Evolutionary conservation across 1,140 invertebrate genomes (phyloP).

Genomic region (Heliconius melpomene): DNA sequence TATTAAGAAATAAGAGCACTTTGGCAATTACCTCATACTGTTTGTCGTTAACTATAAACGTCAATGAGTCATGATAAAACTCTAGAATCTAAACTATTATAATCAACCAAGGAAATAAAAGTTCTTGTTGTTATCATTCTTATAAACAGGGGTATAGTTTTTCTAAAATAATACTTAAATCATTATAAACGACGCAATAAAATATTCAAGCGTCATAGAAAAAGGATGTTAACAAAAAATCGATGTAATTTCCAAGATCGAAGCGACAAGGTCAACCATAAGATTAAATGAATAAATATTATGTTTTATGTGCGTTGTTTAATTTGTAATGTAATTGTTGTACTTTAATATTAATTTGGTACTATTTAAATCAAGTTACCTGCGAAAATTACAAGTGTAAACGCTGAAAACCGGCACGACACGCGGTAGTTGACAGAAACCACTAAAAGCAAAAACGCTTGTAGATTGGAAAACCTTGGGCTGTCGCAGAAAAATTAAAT

Average conservation of each 20-base stretch:
- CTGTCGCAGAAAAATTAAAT: not conserved
- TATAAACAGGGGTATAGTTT: not conserved
- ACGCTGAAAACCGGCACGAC: conserved; percentile 19
- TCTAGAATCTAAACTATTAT: not conserved
- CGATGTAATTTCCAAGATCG: conserved; percentile 22
- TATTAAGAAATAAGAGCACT: conserved; percentile 9
- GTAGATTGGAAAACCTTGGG: conserved; percentile 3
- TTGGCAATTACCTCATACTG: conserved; percentile 5
- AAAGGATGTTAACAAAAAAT: conserved; percentile 21
- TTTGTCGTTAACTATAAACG: conserved; percentile 4
- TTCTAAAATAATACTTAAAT: not conserved
- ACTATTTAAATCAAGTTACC: conserved; percentile 10
- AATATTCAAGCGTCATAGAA: not conserved
- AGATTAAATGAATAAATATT: not conserved
- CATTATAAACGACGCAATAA: not conserved
- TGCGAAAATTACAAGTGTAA: conserved; percentile 13
- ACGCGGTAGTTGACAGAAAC: conserved; percentile 29
- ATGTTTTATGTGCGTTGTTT: not conserved
- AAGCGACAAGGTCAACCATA: conserved; percentile 18
- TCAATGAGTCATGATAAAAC: conserved; percentile 5
- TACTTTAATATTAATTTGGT: not conserved
- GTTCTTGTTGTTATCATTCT: not conserved
- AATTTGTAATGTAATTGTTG: not conserved
- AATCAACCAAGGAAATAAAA: not conserved
- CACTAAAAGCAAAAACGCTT: conserved; percentile 21